These are phyloP conservation scores for Dasypus novemcinctus DNA, from an alignment of 2,113 vertebrate genomes.

Conservation along the genomic window DNA sequence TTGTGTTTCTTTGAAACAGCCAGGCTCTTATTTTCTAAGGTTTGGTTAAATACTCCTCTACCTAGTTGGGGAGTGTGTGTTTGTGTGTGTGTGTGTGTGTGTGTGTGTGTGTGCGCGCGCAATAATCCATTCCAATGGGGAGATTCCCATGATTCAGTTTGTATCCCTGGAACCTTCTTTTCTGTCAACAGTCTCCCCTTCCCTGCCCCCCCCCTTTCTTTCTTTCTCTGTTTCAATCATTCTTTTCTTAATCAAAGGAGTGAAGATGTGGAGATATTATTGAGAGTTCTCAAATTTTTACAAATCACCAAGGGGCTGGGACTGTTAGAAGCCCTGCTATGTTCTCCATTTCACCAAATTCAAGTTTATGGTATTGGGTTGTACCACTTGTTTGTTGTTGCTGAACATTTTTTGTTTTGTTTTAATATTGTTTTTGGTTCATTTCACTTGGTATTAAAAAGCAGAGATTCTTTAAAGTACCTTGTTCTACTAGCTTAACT, in stretches of 20 bases:
- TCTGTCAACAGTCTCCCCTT: too few relatives aligned
- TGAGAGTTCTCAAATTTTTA: neutral
- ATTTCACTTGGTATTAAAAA: conserved; percentile 17
- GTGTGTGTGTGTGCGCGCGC: too few relatives aligned
- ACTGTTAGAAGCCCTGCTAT: neutral
- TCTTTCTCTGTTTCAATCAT: neutral
- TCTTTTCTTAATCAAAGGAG: neutral
- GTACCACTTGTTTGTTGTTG: neutral
- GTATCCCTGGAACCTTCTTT: neutral
- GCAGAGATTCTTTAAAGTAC: neutral
- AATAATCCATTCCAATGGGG: neutral
- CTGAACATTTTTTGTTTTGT: neutral
- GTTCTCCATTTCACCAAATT: neutral
- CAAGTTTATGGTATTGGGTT: neutral
- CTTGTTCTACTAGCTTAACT: neutral
- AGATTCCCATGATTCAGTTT: neutral
- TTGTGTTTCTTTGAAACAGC: neutral
- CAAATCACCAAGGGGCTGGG: neutral
- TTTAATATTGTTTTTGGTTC: neutral
- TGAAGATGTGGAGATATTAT: neutral
- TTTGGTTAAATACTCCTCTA: neutral
- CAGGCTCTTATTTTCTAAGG: neutral
- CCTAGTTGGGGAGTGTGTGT: neutral
- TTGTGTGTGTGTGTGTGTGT: too few relatives aligned
- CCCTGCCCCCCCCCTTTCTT: too few relatives aligned